phyloP scores from a whole-genome alignment of 2,113 vertebrate species.

The Otus sunia region DNA sequence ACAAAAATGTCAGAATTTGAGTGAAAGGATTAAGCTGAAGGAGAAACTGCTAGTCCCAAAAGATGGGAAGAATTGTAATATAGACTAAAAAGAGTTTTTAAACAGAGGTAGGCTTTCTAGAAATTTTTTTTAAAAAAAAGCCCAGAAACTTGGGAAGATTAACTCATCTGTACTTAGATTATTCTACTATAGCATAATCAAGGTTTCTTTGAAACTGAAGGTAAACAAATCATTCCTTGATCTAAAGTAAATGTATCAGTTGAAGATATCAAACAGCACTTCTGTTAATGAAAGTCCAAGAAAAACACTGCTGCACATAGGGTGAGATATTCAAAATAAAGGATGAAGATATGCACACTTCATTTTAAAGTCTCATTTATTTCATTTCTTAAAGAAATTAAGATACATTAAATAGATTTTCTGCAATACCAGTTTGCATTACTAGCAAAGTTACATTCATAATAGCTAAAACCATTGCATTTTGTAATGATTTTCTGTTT shows the following conservation, averaged over 20 bases:
- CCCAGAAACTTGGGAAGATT: not conserved
- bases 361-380: slow-evolving; percentile 13
- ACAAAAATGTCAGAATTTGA: not conserved
- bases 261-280: not conserved
- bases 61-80: not conserved
- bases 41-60: not conserved
- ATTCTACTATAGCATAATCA: not conserved
- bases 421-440: not conserved
- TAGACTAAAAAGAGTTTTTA: not conserved
- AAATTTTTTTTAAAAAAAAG: not conserved
- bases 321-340: not conserved
- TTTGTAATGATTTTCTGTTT: not conserved
- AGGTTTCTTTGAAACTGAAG: not conserved
- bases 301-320: not conserved
- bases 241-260: not conserved
- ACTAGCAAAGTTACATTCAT: slow-evolving; percentile 13
- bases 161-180: not conserved
- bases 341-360: not conserved
- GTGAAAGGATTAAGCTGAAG: not conserved
- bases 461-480: slow-evolving; percentile 3
- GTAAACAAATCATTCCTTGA: not conserved
- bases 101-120: not conserved
- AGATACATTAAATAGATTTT: not conserved
- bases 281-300: not conserved
- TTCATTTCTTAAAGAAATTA: not conserved